Evolutionary conservation across 1,140 invertebrate genomes (phyloP).

Genomic region (Caenorhabditis remanei): DNA sequence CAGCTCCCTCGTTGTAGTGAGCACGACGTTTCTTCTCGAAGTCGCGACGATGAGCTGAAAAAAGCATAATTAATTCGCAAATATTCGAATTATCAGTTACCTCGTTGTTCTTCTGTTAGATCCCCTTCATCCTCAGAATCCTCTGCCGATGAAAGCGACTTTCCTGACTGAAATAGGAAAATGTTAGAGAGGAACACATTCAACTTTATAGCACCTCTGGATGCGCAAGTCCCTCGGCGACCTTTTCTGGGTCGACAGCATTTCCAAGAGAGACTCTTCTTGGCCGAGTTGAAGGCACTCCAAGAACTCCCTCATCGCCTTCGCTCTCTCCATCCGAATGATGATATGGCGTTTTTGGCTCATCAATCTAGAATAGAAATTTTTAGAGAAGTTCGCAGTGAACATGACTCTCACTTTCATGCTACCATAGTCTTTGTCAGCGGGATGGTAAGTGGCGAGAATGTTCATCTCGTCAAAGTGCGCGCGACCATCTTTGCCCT

Average conservation of each 20-base stretch:
- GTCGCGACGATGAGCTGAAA: conserved; percentile 66
- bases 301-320: conserved; percentile 82
- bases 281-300: conserved; percentile 64
- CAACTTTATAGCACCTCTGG: conserved; percentile 58
- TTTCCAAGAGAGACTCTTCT: conserved; percentile 76
- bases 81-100: conserved; percentile 21
- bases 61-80: neutral
- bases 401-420: conserved; percentile 87
- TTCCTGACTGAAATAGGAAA: conserved; percentile 39
- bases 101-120: conserved; percentile 68
- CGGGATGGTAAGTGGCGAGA: conserved; percentile 94
- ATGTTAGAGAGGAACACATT: conserved; percentile 65
- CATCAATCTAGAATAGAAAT: conserved; percentile 72
- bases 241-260: conserved; percentile 74
- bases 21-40: conserved; percentile 87
- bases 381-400: conserved; percentile 79
- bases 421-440: conserved; percentile 98
- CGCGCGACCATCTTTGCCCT: conserved; percentile 71
- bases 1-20: conserved; percentile 89
- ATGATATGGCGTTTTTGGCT: conserved; percentile 93
- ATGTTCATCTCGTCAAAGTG: conserved; percentile 96
- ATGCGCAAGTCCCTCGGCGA: conserved; percentile 66
- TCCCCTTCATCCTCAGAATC: conserved; percentile 56
- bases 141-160: conserved; percentile 29
- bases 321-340: conserved; percentile 82